These are phyloP conservation scores for Pasiphila rectangulata DNA, from an alignment of 2,888 invertebrate genomes.

Conservation along the genomic window DNA sequence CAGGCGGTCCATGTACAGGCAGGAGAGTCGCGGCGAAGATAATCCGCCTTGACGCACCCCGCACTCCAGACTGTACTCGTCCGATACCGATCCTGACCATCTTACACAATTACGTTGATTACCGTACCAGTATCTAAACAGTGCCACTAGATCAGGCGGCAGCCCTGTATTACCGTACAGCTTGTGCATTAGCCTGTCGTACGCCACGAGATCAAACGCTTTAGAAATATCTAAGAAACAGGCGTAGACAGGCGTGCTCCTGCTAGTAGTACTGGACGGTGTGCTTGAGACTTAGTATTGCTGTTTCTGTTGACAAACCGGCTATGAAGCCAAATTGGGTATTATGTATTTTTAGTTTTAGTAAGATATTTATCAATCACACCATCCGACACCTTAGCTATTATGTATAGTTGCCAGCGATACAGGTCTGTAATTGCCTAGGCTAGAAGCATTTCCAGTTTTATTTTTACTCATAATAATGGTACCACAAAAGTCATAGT, in stretches of 20 bases:
- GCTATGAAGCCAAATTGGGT: background rate
- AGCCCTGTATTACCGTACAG: no score
- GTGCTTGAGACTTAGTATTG: background rate
- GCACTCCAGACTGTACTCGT: no score
- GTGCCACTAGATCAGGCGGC: no score
- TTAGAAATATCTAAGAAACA: background rate
- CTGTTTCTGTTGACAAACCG: background rate
- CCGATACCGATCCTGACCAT: no score
- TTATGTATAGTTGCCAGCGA: background rate
- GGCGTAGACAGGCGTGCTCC: no score
- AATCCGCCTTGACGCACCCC: no score
- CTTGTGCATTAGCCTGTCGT: constrained; percentile 2
- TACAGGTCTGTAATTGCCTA: constrained; percentile 1
- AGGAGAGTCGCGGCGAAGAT: no score
- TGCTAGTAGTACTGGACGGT: background rate
- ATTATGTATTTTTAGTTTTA: background rate
- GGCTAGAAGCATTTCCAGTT: background rate
- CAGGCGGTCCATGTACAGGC: no score
- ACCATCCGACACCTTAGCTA: constrained; percentile 1
- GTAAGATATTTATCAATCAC: background rate
- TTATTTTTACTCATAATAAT: background rate
- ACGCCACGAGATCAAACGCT: constrained; percentile 1
- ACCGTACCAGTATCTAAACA: no score
- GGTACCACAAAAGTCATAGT: background rate
- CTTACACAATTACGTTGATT: no score